Evolutionary conservation across 2,888 invertebrate species (phyloP).

Genomic region (Minunthozetes semirufus): DNA sequence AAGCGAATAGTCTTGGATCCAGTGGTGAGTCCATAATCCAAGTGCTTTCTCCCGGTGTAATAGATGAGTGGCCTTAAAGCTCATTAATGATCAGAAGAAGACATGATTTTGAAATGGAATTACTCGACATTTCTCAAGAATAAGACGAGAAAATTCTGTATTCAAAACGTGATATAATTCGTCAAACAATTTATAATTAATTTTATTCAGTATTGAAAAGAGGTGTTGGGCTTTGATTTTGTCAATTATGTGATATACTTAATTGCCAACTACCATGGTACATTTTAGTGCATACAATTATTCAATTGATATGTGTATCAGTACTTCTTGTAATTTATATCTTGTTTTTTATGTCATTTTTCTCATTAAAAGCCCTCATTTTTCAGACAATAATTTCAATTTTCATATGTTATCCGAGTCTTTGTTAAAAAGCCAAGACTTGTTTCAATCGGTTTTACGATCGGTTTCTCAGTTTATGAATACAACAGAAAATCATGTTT

Average conservation of each 20-base stretch:
- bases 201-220: neutral
- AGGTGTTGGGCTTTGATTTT: conserved; percentile 9
- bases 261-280: conserved; percentile 29
- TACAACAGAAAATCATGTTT: neutral
- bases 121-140: neutral
- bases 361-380: neutral
- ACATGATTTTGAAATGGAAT: neutral
- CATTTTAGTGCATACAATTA: no score
- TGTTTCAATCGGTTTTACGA: neutral
- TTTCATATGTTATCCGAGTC: neutral
- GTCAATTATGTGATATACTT: conserved; percentile 30
- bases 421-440: neutral
- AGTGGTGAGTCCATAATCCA: neutral
- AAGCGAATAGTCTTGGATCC: neutral
- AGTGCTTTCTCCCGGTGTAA: conserved; percentile 32
- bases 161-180: neutral
- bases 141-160: neutral
- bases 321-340: conserved; percentile 5
- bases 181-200: neutral
- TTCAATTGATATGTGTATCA: conserved; percentile 10
- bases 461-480: neutral
- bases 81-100: conserved; percentile 27
- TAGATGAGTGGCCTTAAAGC: conserved; percentile 31
- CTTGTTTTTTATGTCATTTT: neutral
- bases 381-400: neutral